Evolutionary conservation across 1,140 invertebrate genomes (phyloP).

Genomic region (Drosophila teissieri): DNA sequence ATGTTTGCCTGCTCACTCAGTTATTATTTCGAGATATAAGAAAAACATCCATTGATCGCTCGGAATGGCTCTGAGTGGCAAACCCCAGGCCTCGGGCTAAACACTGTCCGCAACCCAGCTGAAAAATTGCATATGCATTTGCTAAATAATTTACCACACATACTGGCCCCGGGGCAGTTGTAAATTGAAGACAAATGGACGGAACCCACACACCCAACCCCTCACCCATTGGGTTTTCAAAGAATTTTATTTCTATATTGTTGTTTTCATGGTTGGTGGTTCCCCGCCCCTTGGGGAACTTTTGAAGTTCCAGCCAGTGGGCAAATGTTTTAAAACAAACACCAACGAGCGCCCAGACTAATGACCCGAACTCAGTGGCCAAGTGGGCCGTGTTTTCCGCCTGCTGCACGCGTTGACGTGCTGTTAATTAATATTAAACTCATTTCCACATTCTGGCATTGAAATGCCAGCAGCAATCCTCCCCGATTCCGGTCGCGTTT

Average conservation of each 20-base stretch:
- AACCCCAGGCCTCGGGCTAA: background rate
- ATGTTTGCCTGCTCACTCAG: constrained; percentile 1
- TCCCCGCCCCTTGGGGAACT: constrained; percentile 8
- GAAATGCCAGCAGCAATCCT: constrained; percentile 68
- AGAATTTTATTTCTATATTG: constrained; percentile 60
- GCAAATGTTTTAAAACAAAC: constrained; percentile 50
- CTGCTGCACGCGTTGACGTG: constrained; percentile 46
- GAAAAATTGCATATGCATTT: constrained; percentile 68
- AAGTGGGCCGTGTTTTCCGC: constrained; percentile 4
- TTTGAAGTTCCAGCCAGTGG: constrained; percentile 1
- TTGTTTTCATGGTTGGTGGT: constrained; percentile 45
- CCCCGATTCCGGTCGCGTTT: constrained; percentile 66
- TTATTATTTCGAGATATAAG: constrained; percentile 15
- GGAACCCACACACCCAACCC: constrained; percentile 10
- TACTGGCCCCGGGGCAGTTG: constrained; percentile 47
- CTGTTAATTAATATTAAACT: constrained; percentile 79
- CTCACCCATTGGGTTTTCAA: constrained; percentile 2
- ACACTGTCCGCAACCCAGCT: constrained; percentile 1
- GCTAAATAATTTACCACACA: constrained; percentile 65
- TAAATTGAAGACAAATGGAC: constrained; percentile 70
- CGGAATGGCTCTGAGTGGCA: background rate
- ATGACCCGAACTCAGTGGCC: constrained; percentile 9
- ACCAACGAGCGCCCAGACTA: constrained; percentile 22
- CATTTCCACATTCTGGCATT: constrained; percentile 67
- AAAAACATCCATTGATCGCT: constrained; percentile 5